Base-by-base conservation (phyloP, 2,113 vertebrate genomes). In the Climacteris rufus region DNA sequence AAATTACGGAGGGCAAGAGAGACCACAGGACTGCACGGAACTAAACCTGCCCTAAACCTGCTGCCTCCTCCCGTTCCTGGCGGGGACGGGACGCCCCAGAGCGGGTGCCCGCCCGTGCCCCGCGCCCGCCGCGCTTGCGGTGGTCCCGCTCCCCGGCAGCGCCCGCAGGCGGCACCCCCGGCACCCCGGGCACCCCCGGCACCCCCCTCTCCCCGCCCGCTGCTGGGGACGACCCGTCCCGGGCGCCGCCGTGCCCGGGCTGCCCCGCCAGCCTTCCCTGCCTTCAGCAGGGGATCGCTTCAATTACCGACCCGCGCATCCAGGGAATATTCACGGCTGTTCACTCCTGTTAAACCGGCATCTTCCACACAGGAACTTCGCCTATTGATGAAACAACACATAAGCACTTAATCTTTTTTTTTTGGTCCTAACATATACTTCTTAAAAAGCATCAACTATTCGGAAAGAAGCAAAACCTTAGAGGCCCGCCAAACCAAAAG, bases 341-440 rank as follows among this genome's bases (percentile, higher is more conserved):
- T 42, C 20, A 49, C 40, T 35, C 22, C 61, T 54, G 13, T 35
- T 49, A 40, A 35, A 42, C 20, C 13, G 31, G 30, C 40, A 27
- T 7, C 31, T 72, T 17, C 45, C 37, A 24, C 24, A 18, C 24
- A 50, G 18, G 24, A 44, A 39, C 50, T 18, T 52, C 35, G 16
- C 13, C 11, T 56, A 10, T 7, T 35, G 30, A 40, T 14, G 37
- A 52, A 68, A 56, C n/a, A 30, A 3, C n/a, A 20, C 5, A 17
- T 10, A n/a, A 57, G 24, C 7, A 4, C 16, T 22, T 77, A 4
- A 35, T 13, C 1, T 30, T 7, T 24, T 24, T 31, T n/a, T 8
- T 54, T 6, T 3, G n/a, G n/a, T 5, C 3, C 3, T 4, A 45
- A 42, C 39, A 33, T 24, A 1, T 7, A 25, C n/a, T n/a, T 52